Percentiles rank a stretch among this genome's conserved stretches.
These are phyloP conservation scores for Etheostoma perlongum DNA, from an alignment of 2,797 vertebrate species.

Conservation along the genomic window DNA sequence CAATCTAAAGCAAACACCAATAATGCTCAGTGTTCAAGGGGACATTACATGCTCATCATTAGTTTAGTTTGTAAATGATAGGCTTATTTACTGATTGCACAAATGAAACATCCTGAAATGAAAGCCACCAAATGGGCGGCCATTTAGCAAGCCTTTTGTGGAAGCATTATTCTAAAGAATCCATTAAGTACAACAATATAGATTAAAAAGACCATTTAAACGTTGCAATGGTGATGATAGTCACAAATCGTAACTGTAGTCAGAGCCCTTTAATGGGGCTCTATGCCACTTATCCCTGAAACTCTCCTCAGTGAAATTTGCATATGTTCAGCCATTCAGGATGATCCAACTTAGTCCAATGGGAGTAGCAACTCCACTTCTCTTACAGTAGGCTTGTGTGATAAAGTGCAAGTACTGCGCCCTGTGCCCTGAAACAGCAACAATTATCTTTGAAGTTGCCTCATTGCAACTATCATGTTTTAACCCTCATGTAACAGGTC, in stretches of 20 bases:
- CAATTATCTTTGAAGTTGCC: constrained; percentile 61
- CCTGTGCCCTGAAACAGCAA: constrained; percentile 45
- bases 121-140: constrained; percentile 63
- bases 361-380: constrained; percentile 31
- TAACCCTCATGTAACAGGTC: constrained; percentile 50
- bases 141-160: constrained; percentile 68
- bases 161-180: constrained; percentile 65
- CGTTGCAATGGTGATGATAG: constrained; percentile 41
- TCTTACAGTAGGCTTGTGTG: constrained; percentile 29
- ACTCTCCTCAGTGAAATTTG: constrained; percentile 42
- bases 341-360: constrained; percentile 22
- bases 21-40: constrained; percentile 42
- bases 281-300: constrained; percentile 31
- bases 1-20: constrained; percentile 47
- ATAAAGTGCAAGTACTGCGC: constrained; percentile 55
- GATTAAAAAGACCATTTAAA: constrained; percentile 57
- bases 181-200: constrained; percentile 53
- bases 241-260: constrained; percentile 9
- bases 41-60: constrained; percentile 57
- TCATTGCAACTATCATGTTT: constrained; percentile 39
- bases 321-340: constrained; percentile 40
- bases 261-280: constrained; percentile 36
- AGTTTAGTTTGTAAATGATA: constrained; percentile 57
- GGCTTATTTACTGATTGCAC: constrained; percentile 69
- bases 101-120: constrained; percentile 61